phyloP scores from a whole-genome alignment of 2,888 invertebrate species.

The Halictus quadricinctus region DNA sequence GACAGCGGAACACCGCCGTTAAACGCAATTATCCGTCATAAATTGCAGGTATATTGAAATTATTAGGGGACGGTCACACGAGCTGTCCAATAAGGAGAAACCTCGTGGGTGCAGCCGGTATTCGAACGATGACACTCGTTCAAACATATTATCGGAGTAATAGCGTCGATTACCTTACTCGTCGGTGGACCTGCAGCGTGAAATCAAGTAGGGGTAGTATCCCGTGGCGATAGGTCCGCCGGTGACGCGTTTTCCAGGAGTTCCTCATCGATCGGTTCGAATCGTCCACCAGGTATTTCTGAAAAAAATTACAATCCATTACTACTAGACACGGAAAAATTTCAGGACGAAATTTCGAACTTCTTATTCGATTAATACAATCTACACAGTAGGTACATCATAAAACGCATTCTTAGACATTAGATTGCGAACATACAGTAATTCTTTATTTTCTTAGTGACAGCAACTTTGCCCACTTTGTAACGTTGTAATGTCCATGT shows the following conservation, averaged over 20 bases:
- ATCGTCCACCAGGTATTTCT: neutral
- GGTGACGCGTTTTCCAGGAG: conserved; percentile 12
- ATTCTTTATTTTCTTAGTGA: too few relatives aligned
- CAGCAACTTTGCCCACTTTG: too few relatives aligned
- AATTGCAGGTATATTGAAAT: conserved; percentile 41
- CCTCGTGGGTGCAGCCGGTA: conserved; percentile 22
- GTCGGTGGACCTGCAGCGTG: conserved; percentile 53
- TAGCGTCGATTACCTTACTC: conserved; percentile 41
- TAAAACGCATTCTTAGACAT: too few relatives aligned
- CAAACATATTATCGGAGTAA: conserved; percentile 71
- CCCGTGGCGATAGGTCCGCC: conserved; percentile 28
- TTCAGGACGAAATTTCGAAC: too few relatives aligned
- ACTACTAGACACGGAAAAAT: too few relatives aligned
- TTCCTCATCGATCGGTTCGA: neutral
- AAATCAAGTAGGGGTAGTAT: conserved; percentile 63
- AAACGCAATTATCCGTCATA: conserved; percentile 59
- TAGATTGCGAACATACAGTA: too few relatives aligned
- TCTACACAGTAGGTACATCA: too few relatives aligned
- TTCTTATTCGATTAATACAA: too few relatives aligned
- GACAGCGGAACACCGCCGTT: conserved; percentile 35
- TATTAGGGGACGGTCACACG: conserved; percentile 38
- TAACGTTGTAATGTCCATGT: too few relatives aligned
- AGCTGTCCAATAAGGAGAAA: conserved; percentile 7
- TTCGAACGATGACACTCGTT: conserved; percentile 69
- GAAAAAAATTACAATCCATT: neutral